These are phyloP conservation scores for Pyrochroa serraticornis DNA, from an alignment of 2,888 invertebrate species.

Conservation along the genomic window DNA sequence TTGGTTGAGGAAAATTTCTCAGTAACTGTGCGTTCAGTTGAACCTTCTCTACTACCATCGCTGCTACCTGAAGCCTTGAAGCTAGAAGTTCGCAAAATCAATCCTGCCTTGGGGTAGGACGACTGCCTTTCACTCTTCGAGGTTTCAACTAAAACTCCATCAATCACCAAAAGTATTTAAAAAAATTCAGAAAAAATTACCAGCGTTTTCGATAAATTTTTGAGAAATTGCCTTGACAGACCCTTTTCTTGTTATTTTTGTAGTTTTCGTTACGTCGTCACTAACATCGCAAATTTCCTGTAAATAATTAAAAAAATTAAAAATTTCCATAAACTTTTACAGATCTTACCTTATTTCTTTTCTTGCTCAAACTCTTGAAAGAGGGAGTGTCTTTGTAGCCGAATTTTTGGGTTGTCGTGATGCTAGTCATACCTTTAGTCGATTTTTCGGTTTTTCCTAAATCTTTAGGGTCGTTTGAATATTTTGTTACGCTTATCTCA, in stretches of 20 bases:
- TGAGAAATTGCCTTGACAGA: constrained; percentile 81
- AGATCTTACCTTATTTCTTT: neutral
- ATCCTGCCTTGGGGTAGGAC: constrained; percentile 75
- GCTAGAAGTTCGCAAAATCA: constrained; percentile 71
- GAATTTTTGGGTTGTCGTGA: constrained; percentile 57
- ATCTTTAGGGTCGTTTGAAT: constrained; percentile 69
- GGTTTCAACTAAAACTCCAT: constrained; percentile 59
- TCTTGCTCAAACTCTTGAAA: constrained; percentile 41
- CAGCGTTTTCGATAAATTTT: constrained; percentile 76
- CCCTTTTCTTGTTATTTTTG: constrained; percentile 66
- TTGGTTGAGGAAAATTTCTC: constrained; percentile 31
- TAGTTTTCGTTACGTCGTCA: constrained; percentile 30
- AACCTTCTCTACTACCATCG: constrained; percentile 42
- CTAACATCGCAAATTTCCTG: constrained; percentile 3
- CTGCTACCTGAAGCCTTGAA: constrained; percentile 60
- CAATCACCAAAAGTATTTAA: neutral
- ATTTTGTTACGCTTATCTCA: constrained; percentile 72
- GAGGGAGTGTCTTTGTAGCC: constrained; percentile 53
- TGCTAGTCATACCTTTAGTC: constrained; percentile 48
- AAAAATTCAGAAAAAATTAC: constrained; percentile 43
- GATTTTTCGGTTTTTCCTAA: constrained; percentile 47
- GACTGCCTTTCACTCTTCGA: constrained; percentile 60
- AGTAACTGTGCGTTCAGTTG: constrained; percentile 42
- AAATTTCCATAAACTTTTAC: neutral
- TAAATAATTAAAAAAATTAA: neutral